A percentile compares a stretch with the other conserved stretches of the same genome.
These are phyloP conservation scores for Gymnobelideus leadbeateri DNA, from an alignment of 2,113 vertebrate genomes.

Conservation along the genomic window DNA sequence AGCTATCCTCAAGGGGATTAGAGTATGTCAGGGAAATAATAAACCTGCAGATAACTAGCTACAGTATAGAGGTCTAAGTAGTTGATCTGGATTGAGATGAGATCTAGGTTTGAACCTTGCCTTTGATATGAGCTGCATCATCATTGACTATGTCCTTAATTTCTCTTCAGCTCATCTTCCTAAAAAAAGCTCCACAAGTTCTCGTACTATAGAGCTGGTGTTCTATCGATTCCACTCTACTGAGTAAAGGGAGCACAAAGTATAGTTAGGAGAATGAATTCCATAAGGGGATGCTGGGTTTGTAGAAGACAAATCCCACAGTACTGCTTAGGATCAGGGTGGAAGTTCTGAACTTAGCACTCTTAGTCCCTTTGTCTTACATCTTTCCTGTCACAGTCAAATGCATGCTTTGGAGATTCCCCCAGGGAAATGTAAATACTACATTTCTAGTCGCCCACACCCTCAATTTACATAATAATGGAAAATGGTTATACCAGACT, in stretches of 20 bases:
- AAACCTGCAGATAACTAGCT: not conserved
- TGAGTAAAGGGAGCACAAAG: not conserved
- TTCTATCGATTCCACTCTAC: not conserved
- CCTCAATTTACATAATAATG: conserved; percentile 22
- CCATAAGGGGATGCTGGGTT: not conserved
- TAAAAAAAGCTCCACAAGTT: not conserved
- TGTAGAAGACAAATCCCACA: not conserved
- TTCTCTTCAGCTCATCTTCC: not conserved
- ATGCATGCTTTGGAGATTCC: not conserved
- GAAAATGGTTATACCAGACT: conserved; percentile 16
- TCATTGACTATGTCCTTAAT: too few species aligned
- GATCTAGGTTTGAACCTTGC: not conserved
- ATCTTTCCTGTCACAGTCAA: not conserved
- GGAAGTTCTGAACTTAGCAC: not conserved
- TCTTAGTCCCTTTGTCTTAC: not conserved
- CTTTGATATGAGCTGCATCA: not conserved
- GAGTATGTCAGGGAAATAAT: not conserved
- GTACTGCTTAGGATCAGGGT: not conserved
- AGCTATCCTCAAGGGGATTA: not conserved
- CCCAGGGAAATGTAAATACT: not conserved
- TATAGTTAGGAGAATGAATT: not conserved
- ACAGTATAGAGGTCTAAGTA: not conserved
- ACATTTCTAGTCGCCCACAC: not conserved
- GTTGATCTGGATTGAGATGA: not conserved
- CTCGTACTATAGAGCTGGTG: not conserved